Base-by-base conservation (phyloP, 2,888 invertebrate genomes). In the Bellardia bayeri region DNA sequence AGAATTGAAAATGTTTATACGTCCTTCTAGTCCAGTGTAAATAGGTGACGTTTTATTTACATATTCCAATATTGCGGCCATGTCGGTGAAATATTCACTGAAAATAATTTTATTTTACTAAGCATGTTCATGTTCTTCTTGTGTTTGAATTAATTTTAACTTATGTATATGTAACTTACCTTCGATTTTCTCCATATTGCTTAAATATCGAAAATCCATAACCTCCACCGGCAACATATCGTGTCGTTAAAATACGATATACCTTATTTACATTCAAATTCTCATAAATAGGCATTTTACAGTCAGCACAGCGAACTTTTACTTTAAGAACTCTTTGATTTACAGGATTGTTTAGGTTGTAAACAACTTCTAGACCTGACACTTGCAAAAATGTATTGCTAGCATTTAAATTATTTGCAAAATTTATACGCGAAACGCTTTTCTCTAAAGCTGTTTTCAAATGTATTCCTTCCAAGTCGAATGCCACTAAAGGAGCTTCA, bases 181-280 rank as follows among this genome's bases (percentile, higher is more conserved):
- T 66, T 8, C 68, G 30, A 88, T 93, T 92, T 16, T 90, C 89
- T 54, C 90, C 89, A 49, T 91, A 89, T 3, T 91, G 86, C 2
- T 81, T 87, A 92, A 94, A 91, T 79, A 95, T 94, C 79, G 93
- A 90, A 91, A 95, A 96, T 0, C 96, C 96, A 90, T 96, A 96
- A 71, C 97, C 97, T 14, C 96, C 97, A 58, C 94, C 94, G 2
- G 94, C 94, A 85, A 96, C 92, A 91, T 95, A 96, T 87, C 94
- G 94, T 66, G 95, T 94, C 6, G 95, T 92, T 40, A 95, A 93
- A 1, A 97, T 93, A 23, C 95, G 93, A 93, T 97, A 97, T 63
- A 93, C 94, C 89, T 94, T 93, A 72, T 94, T 92, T 0, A 91
- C 89, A 64, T 95, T 93, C 11, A 97, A 92, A 0, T 95, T 94